Conservation (phyloP, 1,140 invertebrate species). For the Platyscapa corneri region DNA sequence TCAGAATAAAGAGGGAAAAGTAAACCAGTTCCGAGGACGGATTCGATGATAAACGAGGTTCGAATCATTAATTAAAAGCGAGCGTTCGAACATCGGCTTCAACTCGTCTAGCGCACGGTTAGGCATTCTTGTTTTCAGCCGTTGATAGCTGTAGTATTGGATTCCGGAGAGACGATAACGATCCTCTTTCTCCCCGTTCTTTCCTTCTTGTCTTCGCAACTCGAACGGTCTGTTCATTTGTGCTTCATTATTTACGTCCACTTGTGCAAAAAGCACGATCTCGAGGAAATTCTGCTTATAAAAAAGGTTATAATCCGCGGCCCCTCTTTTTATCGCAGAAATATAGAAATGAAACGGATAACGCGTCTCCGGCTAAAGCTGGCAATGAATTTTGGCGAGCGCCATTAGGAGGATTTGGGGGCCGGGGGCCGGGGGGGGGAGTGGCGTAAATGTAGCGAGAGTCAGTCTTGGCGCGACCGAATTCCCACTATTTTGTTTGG, state of each 20-base stretch:
- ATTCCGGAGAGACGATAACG: slow-evolving; percentile 25
- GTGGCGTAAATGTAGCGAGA: neutral
- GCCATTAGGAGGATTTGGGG: too few species aligned
- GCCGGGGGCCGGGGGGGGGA: too few species aligned
- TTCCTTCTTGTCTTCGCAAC: neutral
- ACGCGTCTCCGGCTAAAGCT: too few species aligned
- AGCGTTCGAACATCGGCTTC: slow-evolving; percentile 10
- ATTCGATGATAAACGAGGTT: slow-evolving; percentile 66
- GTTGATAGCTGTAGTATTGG: slow-evolving; percentile 14
- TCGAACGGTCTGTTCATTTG: slow-evolving; percentile 13
- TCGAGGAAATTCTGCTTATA: neutral
- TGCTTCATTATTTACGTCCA: slow-evolving; percentile 40
- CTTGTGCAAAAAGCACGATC: slow-evolving; percentile 17
- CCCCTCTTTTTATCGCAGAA: neutral
- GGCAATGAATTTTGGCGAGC: too few species aligned
- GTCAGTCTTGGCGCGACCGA: neutral
- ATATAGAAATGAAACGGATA: neutral
- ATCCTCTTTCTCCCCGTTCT: neutral
- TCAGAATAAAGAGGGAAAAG: slow-evolving; percentile 50
- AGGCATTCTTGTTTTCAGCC: slow-evolving; percentile 50
- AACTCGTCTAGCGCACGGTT: slow-evolving; percentile 43
- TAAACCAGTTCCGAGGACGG: slow-evolving; percentile 36
- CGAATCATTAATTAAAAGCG: slow-evolving; percentile 65
- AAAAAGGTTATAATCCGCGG: neutral
- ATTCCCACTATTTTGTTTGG: neutral